Base-by-base conservation (phyloP, 2,888 invertebrate genomes). In the Melanchra persicariae region DNA sequence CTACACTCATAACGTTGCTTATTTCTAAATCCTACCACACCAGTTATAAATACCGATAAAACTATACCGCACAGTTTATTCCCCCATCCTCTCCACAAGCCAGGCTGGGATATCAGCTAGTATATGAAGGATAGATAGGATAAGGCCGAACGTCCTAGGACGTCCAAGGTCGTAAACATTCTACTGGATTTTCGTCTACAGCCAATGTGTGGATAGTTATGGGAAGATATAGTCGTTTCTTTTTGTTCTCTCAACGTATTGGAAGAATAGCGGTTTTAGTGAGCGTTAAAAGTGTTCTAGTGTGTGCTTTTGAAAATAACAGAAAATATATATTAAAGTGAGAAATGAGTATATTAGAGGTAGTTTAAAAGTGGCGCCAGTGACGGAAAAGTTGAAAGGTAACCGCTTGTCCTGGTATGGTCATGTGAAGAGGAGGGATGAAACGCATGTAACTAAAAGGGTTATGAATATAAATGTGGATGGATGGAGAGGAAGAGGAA, bases 121-220 rank as follows among this genome's bases (percentile, higher is more conserved):
- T 84, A 73, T 78, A 81, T 65, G 40, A 57, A 40, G 57, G 19
- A 52, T 47, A 59, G 45, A 78, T 65, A 70, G 74, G 40, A 55
- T 62, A 67, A 77, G 43, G 59, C 69, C 71, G 66, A 37, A 26
- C 26, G 19, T 49, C 54, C 77, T 62, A 58, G 52, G 52, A 26
- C 62, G 64, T 68, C 52, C 51, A 51, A 30, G 55, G 34, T 75
- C 74, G 61, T 83, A 85, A 85, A 85, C 64, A 73, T 69, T 51
- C 66, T 24, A 69, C 64, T 58, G 78, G 70, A 84, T 85, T 84
- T 75, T 74, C 52, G 62, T 65, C 55, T 58, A 43, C 17, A 66
- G 10, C 8, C 26, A 49, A 64, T 49, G 60, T 45, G 30, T 22
- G 40, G 58, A 6, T 57, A 55, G 72, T 67, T 70, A 55, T 54